Evolutionary conservation across 2,113 vertebrate species (phyloP), one percentile per base, ranked within the genome.

Genomic region (Upupa epops): DNA sequence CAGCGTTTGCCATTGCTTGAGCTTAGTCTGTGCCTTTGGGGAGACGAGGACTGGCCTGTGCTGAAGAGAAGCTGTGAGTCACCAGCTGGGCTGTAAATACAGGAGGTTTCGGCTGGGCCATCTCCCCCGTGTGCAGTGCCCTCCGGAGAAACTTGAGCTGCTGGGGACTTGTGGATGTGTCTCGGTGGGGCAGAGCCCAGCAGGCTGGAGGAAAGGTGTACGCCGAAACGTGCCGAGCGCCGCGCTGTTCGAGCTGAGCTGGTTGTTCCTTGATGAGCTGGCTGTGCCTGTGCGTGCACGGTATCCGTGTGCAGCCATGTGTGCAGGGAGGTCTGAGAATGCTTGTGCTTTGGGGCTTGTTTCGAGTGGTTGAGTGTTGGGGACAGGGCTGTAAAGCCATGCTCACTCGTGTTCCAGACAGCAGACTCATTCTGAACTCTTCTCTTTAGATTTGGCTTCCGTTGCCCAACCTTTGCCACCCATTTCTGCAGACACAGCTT

Each of bases 361-460:
- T 76, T 76, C 70, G 60, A 66, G 25, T 24, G 3, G 4, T 45
- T 54, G 12, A 77, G 26, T 69, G 32, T n/a, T 87, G 45, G 76
- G 51, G 87, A 9, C 19, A 40, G 15, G 58, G 70, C 11, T 54
- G 52, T 36, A 20, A 52, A 84, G 10, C 71, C 1, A 34, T 60
- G 88, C 68, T 68, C 5, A 17, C 42, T 49, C 64, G 28, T 37
- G 1, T 46, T 83, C 32, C 65, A 70, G 49, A 28, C 89, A 72
- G 32, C 34, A 18, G 79, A 85, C 63, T 76, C 55, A 93, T 83
- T 95, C 94, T 36, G 10, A 69, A 36, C n/a, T 5, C 52, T 96
- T 96, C 90, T 82, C 87, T 94, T 51, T 72, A 98, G 98, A 98
- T 95, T 95, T 97, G 88, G 96, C 98, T 86, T 96, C 96, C 91